A percentile compares a stretch with the other conserved stretches of the same genome.
These are phyloP conservation scores for Gymnogyps californianus DNA, from an alignment of 2,113 vertebrate genomes.

Conservation along the genomic window DNA sequence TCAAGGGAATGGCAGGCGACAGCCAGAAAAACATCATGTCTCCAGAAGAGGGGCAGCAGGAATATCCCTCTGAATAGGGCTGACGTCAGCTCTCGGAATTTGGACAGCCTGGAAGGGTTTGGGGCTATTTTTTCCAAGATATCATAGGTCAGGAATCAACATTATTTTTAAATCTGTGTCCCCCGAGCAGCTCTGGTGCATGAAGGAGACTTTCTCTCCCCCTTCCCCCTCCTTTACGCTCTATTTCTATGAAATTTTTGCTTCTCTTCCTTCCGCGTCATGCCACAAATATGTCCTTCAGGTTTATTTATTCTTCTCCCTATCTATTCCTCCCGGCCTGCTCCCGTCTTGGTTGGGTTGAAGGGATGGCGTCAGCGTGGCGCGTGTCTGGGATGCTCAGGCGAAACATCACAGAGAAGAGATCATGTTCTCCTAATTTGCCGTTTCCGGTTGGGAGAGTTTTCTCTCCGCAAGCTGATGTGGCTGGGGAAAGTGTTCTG, in stretches of 20 bases:
- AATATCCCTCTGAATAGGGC: slow-evolving; percentile 65
- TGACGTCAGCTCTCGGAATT: slow-evolving; percentile 56
- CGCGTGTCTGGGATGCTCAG: slow-evolving; percentile 49
- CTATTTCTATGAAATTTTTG: slow-evolving; percentile 38
- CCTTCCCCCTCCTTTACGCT: background rate
- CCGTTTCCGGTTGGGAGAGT: slow-evolving; percentile 7
- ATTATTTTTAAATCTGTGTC: slow-evolving; percentile 55
- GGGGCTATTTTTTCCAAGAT: slow-evolving; percentile 70
- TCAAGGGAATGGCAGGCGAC: slow-evolving; percentile 54
- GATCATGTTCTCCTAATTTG: slow-evolving; percentile 21
- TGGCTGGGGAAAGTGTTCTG: background rate
- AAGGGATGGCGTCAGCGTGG: background rate
- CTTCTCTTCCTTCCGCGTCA: slow-evolving; percentile 48
- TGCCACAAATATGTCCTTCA: slow-evolving; percentile 37
- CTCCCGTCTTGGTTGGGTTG: background rate
- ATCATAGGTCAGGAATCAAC: slow-evolving; percentile 61
- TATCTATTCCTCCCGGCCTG: slow-evolving; percentile 19
- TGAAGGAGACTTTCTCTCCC: slow-evolving; percentile 1
- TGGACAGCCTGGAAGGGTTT: slow-evolving; percentile 34
- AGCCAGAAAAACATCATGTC: slow-evolving; percentile 60
- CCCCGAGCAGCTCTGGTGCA: slow-evolving; percentile 13
- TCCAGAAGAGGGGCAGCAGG: slow-evolving; percentile 60
- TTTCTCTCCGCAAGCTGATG: background rate
- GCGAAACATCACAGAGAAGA: background rate
- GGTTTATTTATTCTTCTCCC: slow-evolving; percentile 35